phyloP scores from a whole-genome alignment of 2,888 invertebrate species.

The Asteroscopus sphinx region DNA sequence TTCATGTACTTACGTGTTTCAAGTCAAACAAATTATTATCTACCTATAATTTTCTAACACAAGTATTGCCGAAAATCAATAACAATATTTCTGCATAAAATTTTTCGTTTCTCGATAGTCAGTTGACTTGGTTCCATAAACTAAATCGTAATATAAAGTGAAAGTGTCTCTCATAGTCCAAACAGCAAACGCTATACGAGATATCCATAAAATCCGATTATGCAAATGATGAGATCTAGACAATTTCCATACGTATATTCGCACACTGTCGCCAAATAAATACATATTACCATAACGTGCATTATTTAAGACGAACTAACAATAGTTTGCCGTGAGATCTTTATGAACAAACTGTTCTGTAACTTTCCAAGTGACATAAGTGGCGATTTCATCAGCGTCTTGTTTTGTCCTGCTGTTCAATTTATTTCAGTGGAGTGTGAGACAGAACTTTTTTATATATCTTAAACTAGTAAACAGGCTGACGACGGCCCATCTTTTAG shows the following conservation, averaged over 20 bases:
- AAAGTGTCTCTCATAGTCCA: conserved; percentile 47
- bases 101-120: conserved; percentile 14
- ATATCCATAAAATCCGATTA: conserved; percentile 63
- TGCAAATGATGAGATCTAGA: conserved; percentile 59
- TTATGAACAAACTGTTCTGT: conserved; percentile 23
- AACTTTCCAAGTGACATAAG: conserved; percentile 3
- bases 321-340: conserved; percentile 28
- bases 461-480: too few relatives aligned
- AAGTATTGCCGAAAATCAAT: neutral
- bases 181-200: conserved; percentile 47
- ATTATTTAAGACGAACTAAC: conserved; percentile 45
- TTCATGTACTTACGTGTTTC: too few relatives aligned
- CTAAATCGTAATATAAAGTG: conserved; percentile 36
- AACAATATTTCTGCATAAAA: conserved; percentile 10
- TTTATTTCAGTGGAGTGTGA: too few relatives aligned
- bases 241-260: conserved; percentile 56
- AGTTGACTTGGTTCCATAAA: conserved; percentile 26
- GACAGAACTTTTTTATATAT: too few relatives aligned
- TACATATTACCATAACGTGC: conserved; percentile 51
- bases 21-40: too few relatives aligned
- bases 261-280: conserved; percentile 55
- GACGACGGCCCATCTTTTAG: too few relatives aligned
- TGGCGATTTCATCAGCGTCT: too few relatives aligned
- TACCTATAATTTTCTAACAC: too few relatives aligned
- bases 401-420: too few relatives aligned